Evolutionary conservation across 1,140 invertebrate species (phyloP).

Genomic region (Pantala flavescens): DNA sequence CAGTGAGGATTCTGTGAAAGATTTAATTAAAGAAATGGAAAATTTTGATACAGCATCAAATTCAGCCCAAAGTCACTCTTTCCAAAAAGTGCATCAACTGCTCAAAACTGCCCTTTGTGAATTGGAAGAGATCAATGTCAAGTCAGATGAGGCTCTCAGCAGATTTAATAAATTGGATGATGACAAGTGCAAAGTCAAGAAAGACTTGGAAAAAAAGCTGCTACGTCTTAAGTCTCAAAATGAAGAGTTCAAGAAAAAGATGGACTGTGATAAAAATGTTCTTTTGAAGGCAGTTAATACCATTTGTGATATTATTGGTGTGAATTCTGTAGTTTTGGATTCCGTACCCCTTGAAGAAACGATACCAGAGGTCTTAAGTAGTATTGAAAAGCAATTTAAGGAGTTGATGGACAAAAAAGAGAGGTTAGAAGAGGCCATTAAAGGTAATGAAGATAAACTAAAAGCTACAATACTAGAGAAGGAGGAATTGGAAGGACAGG

Average conservation of each 20-base stretch:
- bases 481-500: too few relatives aligned
- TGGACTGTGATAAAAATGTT: neutral
- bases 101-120: neutral
- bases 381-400: too few relatives aligned
- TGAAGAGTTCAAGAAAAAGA: conserved; percentile 12
- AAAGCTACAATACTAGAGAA: too few relatives aligned
- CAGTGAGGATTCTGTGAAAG: too few relatives aligned
- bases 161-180: neutral
- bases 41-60: too few relatives aligned
- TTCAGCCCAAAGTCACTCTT: too few relatives aligned
- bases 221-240: neutral
- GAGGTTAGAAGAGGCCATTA: neutral
- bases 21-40: too few relatives aligned
- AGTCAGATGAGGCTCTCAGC: neutral
- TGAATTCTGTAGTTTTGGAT: neutral
- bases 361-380: too few relatives aligned
- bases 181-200: neutral
- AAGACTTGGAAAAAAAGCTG: neutral
- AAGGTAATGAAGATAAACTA: neutral
- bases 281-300: neutral
- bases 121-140: neutral
- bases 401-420: neutral
- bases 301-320: neutral
- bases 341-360: too few relatives aligned
- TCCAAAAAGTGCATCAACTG: too few relatives aligned